Evolutionary conservation across 2,113 vertebrate genomes (phyloP), one percentile per base, ranked within the genome.

Genomic region (Spermophilus dauricus): DNA sequence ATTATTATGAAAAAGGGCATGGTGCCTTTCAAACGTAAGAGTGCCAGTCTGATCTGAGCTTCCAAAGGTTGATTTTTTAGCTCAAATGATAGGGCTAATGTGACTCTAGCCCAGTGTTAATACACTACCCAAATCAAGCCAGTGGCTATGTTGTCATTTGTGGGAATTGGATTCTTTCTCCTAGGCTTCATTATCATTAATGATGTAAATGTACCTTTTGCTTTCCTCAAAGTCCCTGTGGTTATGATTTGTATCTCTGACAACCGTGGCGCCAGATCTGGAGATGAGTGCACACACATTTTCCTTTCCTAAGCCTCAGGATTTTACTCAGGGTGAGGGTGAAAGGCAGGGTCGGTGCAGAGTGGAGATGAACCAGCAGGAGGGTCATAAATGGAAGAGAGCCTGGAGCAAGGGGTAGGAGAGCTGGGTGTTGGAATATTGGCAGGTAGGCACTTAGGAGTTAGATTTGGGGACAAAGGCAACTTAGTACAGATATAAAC

Each of bases 31-130:
- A 80, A 69, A 78, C 65, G 16, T 56, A 45, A 81, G 28, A 83
- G 22, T 1, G 4, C 24, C 45, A 34, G 45, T 65, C 5, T 90
- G 78, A 14, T 34, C 32, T 77, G 56, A 80, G 65, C 34, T 80
- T 80, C 53, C 11, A 30, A 75, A 87, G 70, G 73, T 88, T 81
- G 58, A 39, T 65, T 69, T 86, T 89, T 51, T 89, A 94, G 37
- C 83, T 32, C 10, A 10, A 30, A 76, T 51, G 37, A 34, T 22
- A 45, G 39, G 42, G 24, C 26, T 45, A 93, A 56, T n/a, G 32
- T 37, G 37, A 39, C 56, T 67, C 81, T 75, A 12, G 77, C 30
- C 63, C 72, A 73, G 16, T 32, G 37, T 73, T 73, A 86, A 37
- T 32, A 22, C 14, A 37, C 26, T 37, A 53, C 37, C 70, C 72